These are phyloP conservation scores for Drosophila sordidula DNA, from an alignment of 2,888 invertebrate species.

Conservation along the genomic window DNA sequence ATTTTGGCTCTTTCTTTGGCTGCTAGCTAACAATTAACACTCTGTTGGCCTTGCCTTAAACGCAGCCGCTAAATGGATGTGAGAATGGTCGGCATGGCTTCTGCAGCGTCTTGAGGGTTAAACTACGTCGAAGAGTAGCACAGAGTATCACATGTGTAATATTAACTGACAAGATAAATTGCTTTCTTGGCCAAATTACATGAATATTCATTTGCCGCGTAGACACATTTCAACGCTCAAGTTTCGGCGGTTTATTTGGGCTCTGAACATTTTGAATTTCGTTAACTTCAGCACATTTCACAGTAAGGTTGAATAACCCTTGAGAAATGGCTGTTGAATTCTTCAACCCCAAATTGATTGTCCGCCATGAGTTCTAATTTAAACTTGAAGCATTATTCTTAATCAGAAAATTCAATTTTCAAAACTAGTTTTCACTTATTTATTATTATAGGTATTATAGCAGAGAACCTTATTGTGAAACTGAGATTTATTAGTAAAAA, in stretches of 20 bases:
- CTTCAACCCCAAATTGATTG: neutral
- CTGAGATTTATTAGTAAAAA: too few relatives aligned
- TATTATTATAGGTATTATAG: too few relatives aligned
- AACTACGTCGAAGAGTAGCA: neutral
- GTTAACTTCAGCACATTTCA: slow-evolving; percentile 40
- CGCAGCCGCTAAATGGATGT: slow-evolving; percentile 5
- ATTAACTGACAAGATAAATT: slow-evolving; percentile 25
- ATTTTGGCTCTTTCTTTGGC: slow-evolving; percentile 10
- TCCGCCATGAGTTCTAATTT: too few relatives aligned
- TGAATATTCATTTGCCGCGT: slow-evolving; percentile 36
- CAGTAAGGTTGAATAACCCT: slow-evolving; percentile 60
- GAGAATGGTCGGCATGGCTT: slow-evolving; percentile 1
- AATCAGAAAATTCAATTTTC: neutral
- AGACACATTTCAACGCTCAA: slow-evolving; percentile 40
- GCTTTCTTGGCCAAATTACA: slow-evolving; percentile 26
- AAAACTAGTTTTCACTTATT: neutral
- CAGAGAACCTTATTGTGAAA: too few relatives aligned
- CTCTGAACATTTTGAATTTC: slow-evolving; percentile 8
- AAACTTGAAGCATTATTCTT: neutral
- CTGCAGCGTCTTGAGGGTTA: neutral
- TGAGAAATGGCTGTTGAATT: slow-evolving; percentile 1
- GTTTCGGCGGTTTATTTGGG: slow-evolving; percentile 7
- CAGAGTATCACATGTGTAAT: neutral
- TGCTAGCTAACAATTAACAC: slow-evolving; percentile 28
- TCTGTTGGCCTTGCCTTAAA: slow-evolving; percentile 20